These are phyloP conservation scores for Cyanoramphus novaezelandiae DNA, from an alignment of 2,113 vertebrate genomes.

Conservation along the genomic window DNA sequence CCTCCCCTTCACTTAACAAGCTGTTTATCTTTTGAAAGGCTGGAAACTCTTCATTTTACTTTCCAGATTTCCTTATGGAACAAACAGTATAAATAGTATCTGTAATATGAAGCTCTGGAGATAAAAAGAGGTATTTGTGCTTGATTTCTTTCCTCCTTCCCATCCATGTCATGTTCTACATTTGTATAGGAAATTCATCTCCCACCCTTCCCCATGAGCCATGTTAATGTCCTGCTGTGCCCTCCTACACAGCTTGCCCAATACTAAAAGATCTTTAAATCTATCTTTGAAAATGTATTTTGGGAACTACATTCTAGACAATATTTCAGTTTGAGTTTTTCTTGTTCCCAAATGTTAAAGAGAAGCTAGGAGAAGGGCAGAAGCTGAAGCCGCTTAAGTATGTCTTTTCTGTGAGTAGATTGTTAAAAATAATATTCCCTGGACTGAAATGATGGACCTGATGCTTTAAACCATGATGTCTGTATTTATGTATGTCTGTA, in stretches of 20 bases:
- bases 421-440: neutral
- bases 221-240: neutral
- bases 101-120: neutral
- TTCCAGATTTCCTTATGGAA: neutral
- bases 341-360: neutral
- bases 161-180: neutral
- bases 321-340: neutral
- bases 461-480: neutral
- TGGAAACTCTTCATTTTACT: neutral
- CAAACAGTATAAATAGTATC: conserved; percentile 1
- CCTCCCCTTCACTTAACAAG: neutral
- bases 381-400: neutral
- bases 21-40: neutral
- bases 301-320: neutral
- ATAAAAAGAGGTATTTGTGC: neutral
- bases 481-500: neutral
- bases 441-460: neutral
- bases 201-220: conserved; percentile 6
- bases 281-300: neutral
- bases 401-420: neutral
- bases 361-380: neutral
- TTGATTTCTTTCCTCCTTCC: neutral
- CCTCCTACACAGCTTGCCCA: conserved; percentile 2
- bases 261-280: conserved; percentile 3
- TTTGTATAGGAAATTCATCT: conserved; percentile 5